phyloP scores from a whole-genome alignment of 2,888 invertebrate genomes.

The Aphidoletes aphidimyza region DNA sequence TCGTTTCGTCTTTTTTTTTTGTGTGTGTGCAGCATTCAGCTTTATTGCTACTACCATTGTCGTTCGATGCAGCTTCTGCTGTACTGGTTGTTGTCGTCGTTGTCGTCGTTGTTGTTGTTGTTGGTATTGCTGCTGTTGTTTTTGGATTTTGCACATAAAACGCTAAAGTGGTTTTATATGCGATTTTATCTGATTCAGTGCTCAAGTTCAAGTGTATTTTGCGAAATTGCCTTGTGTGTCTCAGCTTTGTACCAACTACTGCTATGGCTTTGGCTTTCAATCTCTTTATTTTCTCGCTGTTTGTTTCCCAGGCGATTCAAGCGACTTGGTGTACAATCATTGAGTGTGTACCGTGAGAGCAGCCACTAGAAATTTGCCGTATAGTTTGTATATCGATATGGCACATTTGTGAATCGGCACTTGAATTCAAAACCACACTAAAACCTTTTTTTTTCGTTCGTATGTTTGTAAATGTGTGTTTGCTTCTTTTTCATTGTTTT shows the following conservation, averaged over 20 bases:
- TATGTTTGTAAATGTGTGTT: too few relatives aligned
- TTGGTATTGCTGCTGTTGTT: neutral
- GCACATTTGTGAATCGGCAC: slow-evolving; percentile 15
- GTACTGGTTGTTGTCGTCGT: neutral
- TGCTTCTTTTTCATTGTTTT: slow-evolving; percentile 7
- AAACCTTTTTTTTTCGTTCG: slow-evolving; percentile 22
- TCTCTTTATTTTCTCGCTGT: slow-evolving; percentile 28
- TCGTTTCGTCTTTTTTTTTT: neutral
- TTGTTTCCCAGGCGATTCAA: neutral
- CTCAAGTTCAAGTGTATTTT: slow-evolving; percentile 43
- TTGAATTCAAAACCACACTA: slow-evolving; percentile 2
- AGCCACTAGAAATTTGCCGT: neutral
- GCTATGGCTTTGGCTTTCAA: neutral
- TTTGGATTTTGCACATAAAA: slow-evolving; percentile 43
- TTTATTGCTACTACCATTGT: slow-evolving; percentile 8
- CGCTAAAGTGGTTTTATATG: slow-evolving; percentile 38
- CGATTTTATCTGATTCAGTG: slow-evolving; percentile 42
- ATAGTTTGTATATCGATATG: neutral
- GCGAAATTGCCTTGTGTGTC: neutral
- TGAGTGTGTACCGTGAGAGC: neutral
- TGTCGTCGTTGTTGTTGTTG: too few relatives aligned
- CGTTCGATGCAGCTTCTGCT: neutral
- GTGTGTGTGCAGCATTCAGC: too few relatives aligned
- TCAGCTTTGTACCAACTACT: neutral
- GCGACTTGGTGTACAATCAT: neutral